These are phyloP conservation scores for Hirudinaria manillensis DNA, from an alignment of 2,888 invertebrate species.

Conservation along the genomic window DNA sequence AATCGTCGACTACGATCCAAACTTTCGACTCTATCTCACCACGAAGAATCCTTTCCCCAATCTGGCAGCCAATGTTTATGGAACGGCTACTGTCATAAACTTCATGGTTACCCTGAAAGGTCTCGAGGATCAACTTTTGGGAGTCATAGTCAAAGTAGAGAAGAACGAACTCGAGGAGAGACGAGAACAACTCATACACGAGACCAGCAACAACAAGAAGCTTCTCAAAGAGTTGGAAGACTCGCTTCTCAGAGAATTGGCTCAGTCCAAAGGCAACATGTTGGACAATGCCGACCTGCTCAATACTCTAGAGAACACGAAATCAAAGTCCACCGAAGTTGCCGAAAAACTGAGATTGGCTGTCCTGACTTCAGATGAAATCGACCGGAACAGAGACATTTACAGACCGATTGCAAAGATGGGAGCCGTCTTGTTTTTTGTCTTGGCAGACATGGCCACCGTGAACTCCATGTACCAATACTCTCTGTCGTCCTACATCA, in stretches of 20 bases:
- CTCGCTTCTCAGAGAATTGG: slow-evolving; percentile 73
- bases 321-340: slow-evolving; percentile 73
- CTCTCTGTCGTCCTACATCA: slow-evolving; percentile 75
- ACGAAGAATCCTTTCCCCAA: slow-evolving; percentile 82
- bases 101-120: slow-evolving; percentile 83
- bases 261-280: slow-evolving; percentile 84
- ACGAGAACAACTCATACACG: slow-evolving; percentile 72
- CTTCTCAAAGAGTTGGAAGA: slow-evolving; percentile 77
- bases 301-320: slow-evolving; percentile 78
- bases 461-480: slow-evolving; percentile 89
- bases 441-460: slow-evolving; percentile 78
- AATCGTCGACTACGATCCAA: slow-evolving; percentile 81
- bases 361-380: slow-evolving; percentile 69
- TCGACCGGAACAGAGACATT: slow-evolving; percentile 75
- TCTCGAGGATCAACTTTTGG: slow-evolving; percentile 79
- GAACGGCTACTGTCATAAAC: slow-evolving; percentile 81
- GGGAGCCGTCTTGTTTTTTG: slow-evolving; percentile 83
- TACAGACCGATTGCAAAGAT: slow-evolving; percentile 78
- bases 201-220: slow-evolving; percentile 79
- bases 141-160: slow-evolving; percentile 81
- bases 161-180: slow-evolving; percentile 80
- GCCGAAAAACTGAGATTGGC: slow-evolving; percentile 71
- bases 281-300: slow-evolving; percentile 81
- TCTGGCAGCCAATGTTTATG: slow-evolving; percentile 78
- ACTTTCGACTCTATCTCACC: slow-evolving; percentile 80